These are phyloP conservation scores for Helobdella robusta DNA, from an alignment of 2,888 invertebrate species.

Conservation along the genomic window DNA sequence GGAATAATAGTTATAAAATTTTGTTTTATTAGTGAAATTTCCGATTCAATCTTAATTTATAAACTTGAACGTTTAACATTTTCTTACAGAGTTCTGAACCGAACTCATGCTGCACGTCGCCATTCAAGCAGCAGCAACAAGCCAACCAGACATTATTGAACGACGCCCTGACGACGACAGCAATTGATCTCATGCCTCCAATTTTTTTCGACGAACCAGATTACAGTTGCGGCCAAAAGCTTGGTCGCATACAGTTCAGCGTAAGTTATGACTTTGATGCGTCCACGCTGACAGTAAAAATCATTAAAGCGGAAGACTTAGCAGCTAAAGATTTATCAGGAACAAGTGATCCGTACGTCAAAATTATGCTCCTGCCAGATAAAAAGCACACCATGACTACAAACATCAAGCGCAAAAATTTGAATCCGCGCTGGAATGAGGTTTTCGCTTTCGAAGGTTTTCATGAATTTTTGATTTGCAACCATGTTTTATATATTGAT, in stretches of 20 bases:
- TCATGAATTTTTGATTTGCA: neutral
- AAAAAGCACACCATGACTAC: slow-evolving; percentile 44
- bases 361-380: slow-evolving; percentile 45
- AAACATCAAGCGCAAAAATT: slow-evolving; percentile 47
- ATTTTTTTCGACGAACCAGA: slow-evolving; percentile 25
- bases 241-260: slow-evolving; percentile 27
- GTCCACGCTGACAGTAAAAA: slow-evolving; percentile 34
- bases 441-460: slow-evolving; percentile 52
- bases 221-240: slow-evolving; percentile 5
- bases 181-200: neutral
- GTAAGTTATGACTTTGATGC: slow-evolving; percentile 28
- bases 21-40: too few relatives aligned
- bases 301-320: slow-evolving; percentile 42
- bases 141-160: neutral
- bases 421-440: slow-evolving; percentile 49
- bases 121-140: slow-evolving; percentile 11
- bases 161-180: neutral
- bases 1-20: too few relatives aligned
- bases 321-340: slow-evolving; percentile 47
- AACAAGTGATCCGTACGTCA: slow-evolving; percentile 48
- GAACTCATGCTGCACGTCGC: slow-evolving; percentile 10
- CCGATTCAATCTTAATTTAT: too few relatives aligned
- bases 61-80: neutral
- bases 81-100: slow-evolving; percentile 22
- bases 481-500: neutral